Percentiles rank a stretch among this genome's conserved stretches.
phyloP scores from a whole-genome alignment of 2,113 vertebrate genomes.

The Peromyscus leucopus region DNA sequence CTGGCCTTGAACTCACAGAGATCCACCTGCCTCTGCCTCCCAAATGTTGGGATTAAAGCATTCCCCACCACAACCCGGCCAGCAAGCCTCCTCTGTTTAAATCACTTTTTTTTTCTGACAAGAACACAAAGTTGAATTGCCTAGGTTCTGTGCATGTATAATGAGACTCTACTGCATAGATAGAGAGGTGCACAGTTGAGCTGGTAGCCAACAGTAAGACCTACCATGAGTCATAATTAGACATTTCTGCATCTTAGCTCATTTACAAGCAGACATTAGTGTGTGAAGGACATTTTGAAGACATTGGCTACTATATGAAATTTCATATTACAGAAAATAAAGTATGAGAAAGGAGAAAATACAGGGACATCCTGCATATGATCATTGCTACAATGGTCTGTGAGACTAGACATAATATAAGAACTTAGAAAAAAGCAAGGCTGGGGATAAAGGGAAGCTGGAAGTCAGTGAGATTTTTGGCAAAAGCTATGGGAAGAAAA shows the following conservation, averaged over 20 bases:
- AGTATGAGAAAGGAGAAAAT: neutral
- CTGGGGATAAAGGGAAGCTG: neutral
- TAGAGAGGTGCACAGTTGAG: neutral
- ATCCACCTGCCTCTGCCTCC: neutral
- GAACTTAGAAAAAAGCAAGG: neutral
- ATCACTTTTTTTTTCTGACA: neutral
- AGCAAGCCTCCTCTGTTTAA: neutral
- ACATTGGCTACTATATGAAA: neutral
- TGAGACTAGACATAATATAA: neutral
- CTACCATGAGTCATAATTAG: neutral
- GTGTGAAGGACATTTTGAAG: neutral
- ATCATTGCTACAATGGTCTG: neutral
- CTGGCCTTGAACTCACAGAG: neutral
- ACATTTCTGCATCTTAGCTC: constrained; percentile 13
- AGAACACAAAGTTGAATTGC: neutral
- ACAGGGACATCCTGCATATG: neutral
- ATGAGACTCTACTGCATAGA: neutral
- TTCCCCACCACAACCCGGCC: too few species aligned
- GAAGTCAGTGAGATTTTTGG: neutral
- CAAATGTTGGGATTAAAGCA: neutral
- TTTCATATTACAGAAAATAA: neutral
- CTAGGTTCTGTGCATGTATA: neutral
- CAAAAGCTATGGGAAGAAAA: neutral
- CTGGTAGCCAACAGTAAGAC: neutral
- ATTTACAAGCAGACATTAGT: neutral